A percentile compares a stretch with the other conserved stretches of the same genome.
Evolutionary conservation across 2,797 vertebrate genomes (phyloP).

Genomic region (Clarias pachynema): DNA sequence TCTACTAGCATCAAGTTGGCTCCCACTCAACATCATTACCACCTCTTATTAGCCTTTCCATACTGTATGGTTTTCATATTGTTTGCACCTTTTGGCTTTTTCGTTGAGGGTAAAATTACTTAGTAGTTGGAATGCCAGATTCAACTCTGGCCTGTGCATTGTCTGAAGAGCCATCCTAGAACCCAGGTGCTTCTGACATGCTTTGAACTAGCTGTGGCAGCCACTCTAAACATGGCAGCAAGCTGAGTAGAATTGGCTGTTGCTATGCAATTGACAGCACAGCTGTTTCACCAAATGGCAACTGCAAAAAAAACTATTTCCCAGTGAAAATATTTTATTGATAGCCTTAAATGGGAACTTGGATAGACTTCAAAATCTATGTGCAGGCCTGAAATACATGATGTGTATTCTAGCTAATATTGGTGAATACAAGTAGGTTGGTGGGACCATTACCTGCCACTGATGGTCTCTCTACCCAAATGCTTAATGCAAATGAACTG

Average conservation of each 20-base stretch:
- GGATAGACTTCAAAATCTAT: not conserved
- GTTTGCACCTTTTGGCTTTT: not conserved
- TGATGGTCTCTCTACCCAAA: not conserved
- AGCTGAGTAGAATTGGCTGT: not conserved
- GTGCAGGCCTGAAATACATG: not conserved
- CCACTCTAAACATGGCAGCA: not conserved
- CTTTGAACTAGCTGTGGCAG: not conserved
- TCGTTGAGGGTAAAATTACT: not conserved
- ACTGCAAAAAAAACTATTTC: not conserved
- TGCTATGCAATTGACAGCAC: not conserved
- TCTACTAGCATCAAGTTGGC: not conserved
- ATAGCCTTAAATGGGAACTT: not conserved
- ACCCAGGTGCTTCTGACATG: slow-evolving; percentile 11
- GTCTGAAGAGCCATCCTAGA: not conserved
- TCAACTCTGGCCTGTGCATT: not conserved
- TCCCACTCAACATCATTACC: not conserved
- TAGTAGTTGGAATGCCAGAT: not conserved
- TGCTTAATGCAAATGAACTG: not conserved
- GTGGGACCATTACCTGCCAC: not conserved
- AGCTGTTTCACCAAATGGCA: not conserved
- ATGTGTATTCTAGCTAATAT: not conserved
- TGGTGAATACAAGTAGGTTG: not conserved
- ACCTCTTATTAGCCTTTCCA: not conserved
- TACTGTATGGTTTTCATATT: not conserved
- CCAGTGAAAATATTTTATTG: not conserved